phyloP scores from a whole-genome alignment of 64 coral and sea anemone genomes.

The Orbicella faveolata region DNA sequence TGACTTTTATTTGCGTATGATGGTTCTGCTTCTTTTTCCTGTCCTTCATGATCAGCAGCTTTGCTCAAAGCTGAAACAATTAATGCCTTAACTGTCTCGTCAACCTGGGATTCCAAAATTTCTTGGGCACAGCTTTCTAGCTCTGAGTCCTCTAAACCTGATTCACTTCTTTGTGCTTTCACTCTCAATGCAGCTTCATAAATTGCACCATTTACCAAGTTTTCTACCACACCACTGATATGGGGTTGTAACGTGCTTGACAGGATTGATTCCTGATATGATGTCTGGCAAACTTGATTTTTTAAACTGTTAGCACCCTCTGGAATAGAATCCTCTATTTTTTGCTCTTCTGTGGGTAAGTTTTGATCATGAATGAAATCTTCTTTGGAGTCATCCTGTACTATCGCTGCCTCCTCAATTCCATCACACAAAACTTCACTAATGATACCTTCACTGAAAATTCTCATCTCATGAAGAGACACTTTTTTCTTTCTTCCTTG shows the following conservation, averaged over 20 bases:
- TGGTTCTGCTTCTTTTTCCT: neutral
- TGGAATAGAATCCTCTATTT: neutral
- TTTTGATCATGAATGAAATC: neutral
- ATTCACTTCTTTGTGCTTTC: neutral
- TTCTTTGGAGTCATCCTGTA: neutral
- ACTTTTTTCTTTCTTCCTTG: constrained; percentile 29
- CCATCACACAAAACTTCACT: constrained; percentile 61
- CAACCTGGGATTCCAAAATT: constrained; percentile 17
- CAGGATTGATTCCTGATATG: neutral
- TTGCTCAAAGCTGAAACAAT: constrained; percentile 24
- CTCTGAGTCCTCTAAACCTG: neutral
- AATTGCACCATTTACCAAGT: constrained; percentile 64
- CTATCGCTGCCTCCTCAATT: constrained; percentile 31
- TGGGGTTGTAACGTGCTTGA: constrained; percentile 56
- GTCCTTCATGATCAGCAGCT: neutral
- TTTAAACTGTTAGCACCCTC: neutral
- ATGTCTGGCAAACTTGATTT: neutral
- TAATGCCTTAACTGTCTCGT: constrained; percentile 10
- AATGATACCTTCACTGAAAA: constrained; percentile 43
- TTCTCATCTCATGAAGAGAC: constrained; percentile 6
- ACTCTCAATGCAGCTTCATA: constrained; percentile 53
- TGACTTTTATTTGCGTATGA: neutral
- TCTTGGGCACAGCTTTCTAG: neutral
- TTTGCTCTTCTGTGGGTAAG: neutral
- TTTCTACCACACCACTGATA: constrained; percentile 44